Evolutionary conservation across 2,888 invertebrate species (phyloP), one percentile per base, ranked within the genome.

Genomic region (Drosophila flavopinicola): DNA sequence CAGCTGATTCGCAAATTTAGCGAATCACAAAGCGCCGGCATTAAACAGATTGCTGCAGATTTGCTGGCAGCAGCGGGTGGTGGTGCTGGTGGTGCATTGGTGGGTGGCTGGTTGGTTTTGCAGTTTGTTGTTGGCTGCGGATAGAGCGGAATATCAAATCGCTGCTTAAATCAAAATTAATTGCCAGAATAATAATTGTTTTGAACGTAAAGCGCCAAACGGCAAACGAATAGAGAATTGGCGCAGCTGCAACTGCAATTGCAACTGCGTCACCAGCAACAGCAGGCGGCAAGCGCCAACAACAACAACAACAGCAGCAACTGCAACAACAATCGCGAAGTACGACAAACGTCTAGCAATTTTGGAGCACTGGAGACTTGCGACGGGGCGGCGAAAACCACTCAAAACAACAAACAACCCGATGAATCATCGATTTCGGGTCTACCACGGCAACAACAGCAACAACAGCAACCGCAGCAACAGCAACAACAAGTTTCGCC

Each of bases 131-230:
- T 11, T 67, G 44, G 54, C 3, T 37, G n/a, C 37, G 56, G 48
- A 37, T 68, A 54, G 59, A 63, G 69, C 49, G 65, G 74, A 84
- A 77, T 84, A 84, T 85, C 80, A 84, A 83, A 84, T 84, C 83
- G 86, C 76, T 84, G 83, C 84, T 85, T 85, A 84, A 87, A 88
- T 87, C 88, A 84, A 87, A 88, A 88, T 88, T 88, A 88, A 88
- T 88, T 88, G 88, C 88, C 82, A 84, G 88, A 85, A 88, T 88
- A 88, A 88, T 88, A 88, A 88, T 88, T 88, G 85, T 88, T 88
- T 75, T 74, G 83, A 78, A 80, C 78, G 75, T 74, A 85, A 75
- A 78, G 80, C 86, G 78, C 64, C 67, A 71, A 85, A 60, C 56
- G 60, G 60, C 61, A 75, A 77, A 64, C 66, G 71, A 74, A 53